phyloP scores from a whole-genome alignment of 2,113 vertebrate genomes.

The Circaetus cinerascens region DNA sequence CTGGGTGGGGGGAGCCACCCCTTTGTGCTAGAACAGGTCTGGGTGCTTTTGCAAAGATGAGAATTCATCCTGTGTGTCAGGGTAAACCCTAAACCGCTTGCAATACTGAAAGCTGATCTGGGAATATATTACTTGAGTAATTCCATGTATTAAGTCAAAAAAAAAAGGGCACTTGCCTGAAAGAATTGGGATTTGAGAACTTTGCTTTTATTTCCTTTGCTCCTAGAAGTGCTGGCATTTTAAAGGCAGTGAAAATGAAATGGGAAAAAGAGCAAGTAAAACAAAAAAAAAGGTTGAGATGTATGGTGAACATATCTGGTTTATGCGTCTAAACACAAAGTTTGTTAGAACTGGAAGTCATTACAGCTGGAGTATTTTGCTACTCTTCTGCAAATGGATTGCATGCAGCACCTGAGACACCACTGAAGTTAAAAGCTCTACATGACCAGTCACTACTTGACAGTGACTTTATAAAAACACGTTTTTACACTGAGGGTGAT shows the following conservation, averaged over 20 bases:
- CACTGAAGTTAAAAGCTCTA: not conserved
- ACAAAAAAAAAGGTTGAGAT: not conserved
- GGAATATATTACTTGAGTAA: not conserved
- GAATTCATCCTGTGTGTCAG: not conserved
- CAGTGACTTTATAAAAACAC: not conserved
- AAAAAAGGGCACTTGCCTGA: fast-evolving
- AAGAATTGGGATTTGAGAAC: not conserved
- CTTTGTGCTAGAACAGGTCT: not conserved
- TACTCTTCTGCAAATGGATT: not conserved
- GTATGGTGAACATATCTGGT: not conserved
- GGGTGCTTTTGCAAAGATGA: not conserved
- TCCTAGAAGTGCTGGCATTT: not conserved
- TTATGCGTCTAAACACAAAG: not conserved
- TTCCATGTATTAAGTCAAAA: not conserved
- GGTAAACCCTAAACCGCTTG: not conserved
- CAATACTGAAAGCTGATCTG: not conserved
- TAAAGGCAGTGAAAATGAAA: not conserved
- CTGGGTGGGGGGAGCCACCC: fast-evolving
- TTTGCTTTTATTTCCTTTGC: not conserved
- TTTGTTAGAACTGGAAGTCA: not conserved
- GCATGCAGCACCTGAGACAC: not conserved
- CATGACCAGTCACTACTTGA: not conserved
- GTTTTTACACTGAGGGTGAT: not conserved
- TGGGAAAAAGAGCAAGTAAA: not conserved
- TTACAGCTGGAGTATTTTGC: not conserved